Percentiles rank a stretch among this genome's conserved stretches.
phyloP scores from a whole-genome alignment of 2,113 vertebrate genomes.

The Thalassarche chlororhynchos region DNA sequence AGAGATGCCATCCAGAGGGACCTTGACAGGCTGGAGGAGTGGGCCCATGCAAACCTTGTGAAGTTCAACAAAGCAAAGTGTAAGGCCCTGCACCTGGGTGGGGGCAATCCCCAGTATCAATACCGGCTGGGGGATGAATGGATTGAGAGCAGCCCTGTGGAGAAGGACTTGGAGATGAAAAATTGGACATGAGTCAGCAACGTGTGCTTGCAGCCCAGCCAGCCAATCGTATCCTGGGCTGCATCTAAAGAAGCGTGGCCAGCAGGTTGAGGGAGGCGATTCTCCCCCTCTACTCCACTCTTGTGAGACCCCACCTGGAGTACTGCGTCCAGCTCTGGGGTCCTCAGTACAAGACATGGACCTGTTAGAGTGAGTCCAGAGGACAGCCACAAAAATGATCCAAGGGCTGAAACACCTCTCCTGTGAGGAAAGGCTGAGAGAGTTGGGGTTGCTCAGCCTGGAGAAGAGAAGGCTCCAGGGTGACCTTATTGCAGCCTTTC shows the following conservation, averaged over 20 bases:
- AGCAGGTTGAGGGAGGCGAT: neutral
- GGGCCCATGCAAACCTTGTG: fast-evolving
- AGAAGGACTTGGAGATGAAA: neutral
- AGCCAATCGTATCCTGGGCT: neutral
- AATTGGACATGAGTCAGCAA: neutral
- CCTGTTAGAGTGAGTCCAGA: neutral
- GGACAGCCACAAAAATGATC: neutral
- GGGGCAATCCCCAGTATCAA: neutral
- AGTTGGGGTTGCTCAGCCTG: neutral
- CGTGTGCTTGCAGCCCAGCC: neutral
- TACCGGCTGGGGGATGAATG: neutral
- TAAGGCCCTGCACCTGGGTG: neutral
- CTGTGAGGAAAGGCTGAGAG: neutral
- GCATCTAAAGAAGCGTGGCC: neutral
- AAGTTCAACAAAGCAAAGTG: neutral
- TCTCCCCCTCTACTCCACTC: neutral
- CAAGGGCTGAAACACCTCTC: neutral
- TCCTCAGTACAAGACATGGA: neutral
- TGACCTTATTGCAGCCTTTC: neutral
- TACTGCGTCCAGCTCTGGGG: neutral
- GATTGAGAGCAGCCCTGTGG: neutral
- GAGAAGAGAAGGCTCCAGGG: neutral
- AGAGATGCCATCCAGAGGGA: neutral
- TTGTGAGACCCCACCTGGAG: neutral
- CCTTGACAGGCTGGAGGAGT: neutral